A percentile compares a stretch with the other conserved stretches of the same genome.
These are phyloP conservation scores for Threskiornis aethiopicus DNA, from an alignment of 2,797 vertebrate species.

Conservation along the genomic window DNA sequence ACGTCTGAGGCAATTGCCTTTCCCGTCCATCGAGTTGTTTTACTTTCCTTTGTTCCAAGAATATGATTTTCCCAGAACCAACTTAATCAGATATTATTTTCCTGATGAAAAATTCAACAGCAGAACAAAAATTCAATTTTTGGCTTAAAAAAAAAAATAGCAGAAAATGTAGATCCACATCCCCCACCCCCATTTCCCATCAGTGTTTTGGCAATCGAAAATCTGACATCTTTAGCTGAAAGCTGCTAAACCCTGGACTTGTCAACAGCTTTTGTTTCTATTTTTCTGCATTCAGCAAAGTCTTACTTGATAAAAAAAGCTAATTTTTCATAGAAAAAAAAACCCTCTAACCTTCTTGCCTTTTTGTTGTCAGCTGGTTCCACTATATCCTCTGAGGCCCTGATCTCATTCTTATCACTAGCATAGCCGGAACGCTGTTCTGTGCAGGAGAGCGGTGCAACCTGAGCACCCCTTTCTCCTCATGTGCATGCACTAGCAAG, in stretches of 20 bases:
- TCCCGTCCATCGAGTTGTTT: not conserved
- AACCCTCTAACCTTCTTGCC: not conserved
- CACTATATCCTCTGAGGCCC: not conserved
- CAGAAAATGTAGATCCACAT: not conserved
- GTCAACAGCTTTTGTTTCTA: not conserved
- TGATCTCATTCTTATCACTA: not conserved
- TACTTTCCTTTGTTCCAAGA: not conserved
- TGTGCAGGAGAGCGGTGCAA: fast-evolving
- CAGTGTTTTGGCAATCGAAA: not conserved
- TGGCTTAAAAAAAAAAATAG: not conserved
- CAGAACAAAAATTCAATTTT: not conserved
- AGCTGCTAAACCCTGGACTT: not conserved
- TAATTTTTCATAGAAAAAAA: not conserved
- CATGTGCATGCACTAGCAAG: not conserved
- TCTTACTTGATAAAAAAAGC: not conserved
- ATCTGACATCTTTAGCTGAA: not conserved
- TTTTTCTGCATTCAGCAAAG: not conserved
- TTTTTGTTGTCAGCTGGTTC: not conserved
- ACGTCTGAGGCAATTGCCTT: not conserved
- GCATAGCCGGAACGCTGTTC: fast-evolving
- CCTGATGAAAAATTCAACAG: not conserved
- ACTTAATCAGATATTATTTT: not conserved
- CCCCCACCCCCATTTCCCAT: not conserved
- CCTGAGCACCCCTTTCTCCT: not conserved
- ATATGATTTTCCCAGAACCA: not conserved